Conservation (phyloP, 2,113 vertebrate genomes). For the Sphaerodactylus townsendi region DNA sequence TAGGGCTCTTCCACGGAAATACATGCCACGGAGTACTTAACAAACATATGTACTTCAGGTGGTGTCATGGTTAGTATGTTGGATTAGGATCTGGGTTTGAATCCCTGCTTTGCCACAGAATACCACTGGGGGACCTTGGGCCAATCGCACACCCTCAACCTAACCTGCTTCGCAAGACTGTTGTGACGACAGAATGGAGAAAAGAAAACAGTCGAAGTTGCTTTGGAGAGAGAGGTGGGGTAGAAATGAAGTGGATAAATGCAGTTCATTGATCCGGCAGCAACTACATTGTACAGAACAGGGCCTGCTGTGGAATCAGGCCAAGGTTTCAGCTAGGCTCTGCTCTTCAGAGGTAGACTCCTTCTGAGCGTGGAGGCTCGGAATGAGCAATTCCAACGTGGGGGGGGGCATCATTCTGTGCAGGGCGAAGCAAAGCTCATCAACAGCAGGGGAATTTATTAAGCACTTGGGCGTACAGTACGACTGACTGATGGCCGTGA, state of each 20-base stretch:
- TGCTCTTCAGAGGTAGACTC: not conserved
- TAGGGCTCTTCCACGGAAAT: not conserved
- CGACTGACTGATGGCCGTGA: not conserved
- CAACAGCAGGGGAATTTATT: not conserved
- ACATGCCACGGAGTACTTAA: too few relatives aligned
- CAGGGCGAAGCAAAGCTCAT: not conserved
- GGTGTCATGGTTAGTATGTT: too few relatives aligned
- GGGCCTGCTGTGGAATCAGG: not conserved
- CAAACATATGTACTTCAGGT: not conserved
- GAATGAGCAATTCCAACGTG: too few relatives aligned
- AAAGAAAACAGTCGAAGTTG: too few relatives aligned
- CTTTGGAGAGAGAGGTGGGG: too few relatives aligned
- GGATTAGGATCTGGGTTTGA: too few relatives aligned
- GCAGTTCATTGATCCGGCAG: not conserved
- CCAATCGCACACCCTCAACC: too few relatives aligned
- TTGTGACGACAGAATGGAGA: too few relatives aligned
- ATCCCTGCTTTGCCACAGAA: too few relatives aligned
- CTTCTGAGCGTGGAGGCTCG: not conserved
- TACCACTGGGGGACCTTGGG: too few relatives aligned
- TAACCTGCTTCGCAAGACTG: too few relatives aligned
- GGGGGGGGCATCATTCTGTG: not conserved
- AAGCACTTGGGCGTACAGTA: not conserved
- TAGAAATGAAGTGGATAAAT: too few relatives aligned
- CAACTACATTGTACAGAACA: not conserved
- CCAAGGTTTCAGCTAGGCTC: not conserved